Evolutionary conservation across 2,113 vertebrate species (phyloP), one percentile per base, ranked within the genome.

Genomic region (Catharus fuscescens): DNA sequence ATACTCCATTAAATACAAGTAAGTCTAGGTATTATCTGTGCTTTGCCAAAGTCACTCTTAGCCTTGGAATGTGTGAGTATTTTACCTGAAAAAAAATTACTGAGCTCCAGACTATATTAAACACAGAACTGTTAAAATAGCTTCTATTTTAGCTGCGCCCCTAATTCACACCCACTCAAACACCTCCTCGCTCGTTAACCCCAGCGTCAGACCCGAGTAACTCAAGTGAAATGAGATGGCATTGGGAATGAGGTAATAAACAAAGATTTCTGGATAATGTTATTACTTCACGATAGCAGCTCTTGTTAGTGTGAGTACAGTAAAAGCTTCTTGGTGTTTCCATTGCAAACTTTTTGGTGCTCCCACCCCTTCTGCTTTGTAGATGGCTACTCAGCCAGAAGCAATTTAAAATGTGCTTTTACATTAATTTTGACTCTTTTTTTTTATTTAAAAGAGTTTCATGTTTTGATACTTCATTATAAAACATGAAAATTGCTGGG

Each of bases 161-260:
- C 90, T 53, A 86, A 92, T 97, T 97, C 93, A 87, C 92, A 91
- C 92, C 88, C 81, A 86, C 86, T 61, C 76, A 86, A 40, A 78
- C 87, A 89, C 79, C 69, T 91, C 88, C 90, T 89, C 83, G 1
- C 44, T 86, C 18, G 2, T 92, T 97, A 96, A 94, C 74, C 85
- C 88, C 69, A 28, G 10, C 86, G 57, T 88, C 71, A 89, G 79
- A 59, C 72, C 81, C 73, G 94, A 94, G 73, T 36, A 80, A 95
- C 92, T 92, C 57, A 87, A 95, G 90, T 92, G 72, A 92, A 95
- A 91, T 85, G 64, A 80, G 91, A 78, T 70, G 76, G 88, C 67
- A 42, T 91, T 91, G 84, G 80, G 42, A 94, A 73, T 89, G 83
- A 93, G 86, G 84, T 94, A 92, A 89, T 82, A 92, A 96, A 88